Percentiles rank a stretch among this genome's conserved stretches.
phyloP scores from a whole-genome alignment of 2,113 vertebrate species.

The Melanerpes formicivorus region DNA sequence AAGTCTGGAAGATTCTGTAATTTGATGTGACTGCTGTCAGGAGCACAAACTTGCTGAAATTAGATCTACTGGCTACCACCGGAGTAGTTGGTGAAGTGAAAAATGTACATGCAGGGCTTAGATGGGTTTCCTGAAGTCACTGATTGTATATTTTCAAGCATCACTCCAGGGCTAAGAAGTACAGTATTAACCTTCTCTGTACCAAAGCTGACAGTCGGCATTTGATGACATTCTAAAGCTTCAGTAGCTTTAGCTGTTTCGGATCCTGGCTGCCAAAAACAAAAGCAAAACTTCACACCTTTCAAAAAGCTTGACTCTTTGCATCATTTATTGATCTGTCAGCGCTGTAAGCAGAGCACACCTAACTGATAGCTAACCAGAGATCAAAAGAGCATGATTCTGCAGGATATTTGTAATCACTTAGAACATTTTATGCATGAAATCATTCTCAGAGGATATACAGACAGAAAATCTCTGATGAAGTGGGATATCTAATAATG shows the following conservation, averaged over 20 bases:
- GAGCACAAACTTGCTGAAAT: slow-evolving; percentile 54
- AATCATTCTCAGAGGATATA: neutral
- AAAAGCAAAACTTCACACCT: neutral
- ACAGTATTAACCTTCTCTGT: slow-evolving; percentile 46
- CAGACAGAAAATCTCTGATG: neutral
- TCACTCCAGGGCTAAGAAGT: neutral
- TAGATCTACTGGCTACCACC: slow-evolving; percentile 47
- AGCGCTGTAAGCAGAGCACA: neutral
- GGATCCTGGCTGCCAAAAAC: neutral
- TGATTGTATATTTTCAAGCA: slow-evolving; percentile 42
- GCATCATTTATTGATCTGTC: neutral
- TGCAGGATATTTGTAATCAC: neutral
- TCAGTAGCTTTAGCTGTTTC: neutral
- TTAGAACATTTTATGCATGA: neutral
- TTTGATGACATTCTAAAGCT: slow-evolving; percentile 10
- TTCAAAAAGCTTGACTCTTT: neutral
- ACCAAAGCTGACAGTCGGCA: slow-evolving; percentile 20
- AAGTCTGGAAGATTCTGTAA: slow-evolving; percentile 66
- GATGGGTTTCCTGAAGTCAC: slow-evolving; percentile 57
- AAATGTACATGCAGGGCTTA: slow-evolving; percentile 58
- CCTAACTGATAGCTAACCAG: neutral
- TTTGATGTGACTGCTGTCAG: slow-evolving; percentile 71
- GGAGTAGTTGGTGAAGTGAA: slow-evolving; percentile 42
- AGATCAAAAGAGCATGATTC: slow-evolving; percentile 1
- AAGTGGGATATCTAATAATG: neutral